phyloP scores from a whole-genome alignment of 1,140 invertebrate genomes.

The Hyles vespertilio region DNA sequence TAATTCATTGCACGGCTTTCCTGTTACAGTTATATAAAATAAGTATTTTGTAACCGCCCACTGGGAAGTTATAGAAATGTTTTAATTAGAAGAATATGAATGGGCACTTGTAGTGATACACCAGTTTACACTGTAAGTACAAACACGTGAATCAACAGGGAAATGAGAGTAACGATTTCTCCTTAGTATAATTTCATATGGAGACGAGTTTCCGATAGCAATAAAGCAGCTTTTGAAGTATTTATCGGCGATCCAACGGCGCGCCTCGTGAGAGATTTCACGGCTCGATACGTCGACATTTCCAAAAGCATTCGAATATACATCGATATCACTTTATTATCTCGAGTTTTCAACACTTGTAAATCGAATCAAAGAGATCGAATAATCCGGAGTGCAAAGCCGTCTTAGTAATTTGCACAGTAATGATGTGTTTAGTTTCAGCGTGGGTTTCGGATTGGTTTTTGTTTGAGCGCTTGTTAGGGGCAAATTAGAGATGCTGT shows the following conservation, averaged over 20 bases:
- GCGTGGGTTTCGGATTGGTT: neutral
- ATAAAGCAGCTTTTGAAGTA: constrained; percentile 22
- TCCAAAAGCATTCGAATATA: constrained; percentile 14
- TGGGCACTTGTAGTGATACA: too few relatives aligned
- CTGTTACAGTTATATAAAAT: too few relatives aligned
- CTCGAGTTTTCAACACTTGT: constrained; percentile 6
- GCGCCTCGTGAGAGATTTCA: constrained; percentile 33
- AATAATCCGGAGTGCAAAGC: neutral
- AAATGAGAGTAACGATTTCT: constrained; percentile 31
- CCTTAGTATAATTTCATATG: constrained; percentile 31
- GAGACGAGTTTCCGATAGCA: constrained; percentile 23
- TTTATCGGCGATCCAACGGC: constrained; percentile 28
- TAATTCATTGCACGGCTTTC: too few relatives aligned
- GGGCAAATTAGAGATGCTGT: neutral
- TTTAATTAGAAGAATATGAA: neutral
- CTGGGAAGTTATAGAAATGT: neutral
- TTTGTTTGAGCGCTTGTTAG: neutral
- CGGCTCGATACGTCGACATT: constrained; percentile 36
- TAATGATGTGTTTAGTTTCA: constrained; percentile 10
- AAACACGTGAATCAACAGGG: constrained; percentile 17
- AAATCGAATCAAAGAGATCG: constrained; percentile 1
- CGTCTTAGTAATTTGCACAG: constrained; percentile 8
- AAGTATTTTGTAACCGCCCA: too few relatives aligned
- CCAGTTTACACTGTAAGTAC: constrained; percentile 10
- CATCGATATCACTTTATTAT: constrained; percentile 24